These are phyloP conservation scores for Enteromius radiatus DNA, from an alignment of 2,797 vertebrate genomes.

Conservation along the genomic window DNA sequence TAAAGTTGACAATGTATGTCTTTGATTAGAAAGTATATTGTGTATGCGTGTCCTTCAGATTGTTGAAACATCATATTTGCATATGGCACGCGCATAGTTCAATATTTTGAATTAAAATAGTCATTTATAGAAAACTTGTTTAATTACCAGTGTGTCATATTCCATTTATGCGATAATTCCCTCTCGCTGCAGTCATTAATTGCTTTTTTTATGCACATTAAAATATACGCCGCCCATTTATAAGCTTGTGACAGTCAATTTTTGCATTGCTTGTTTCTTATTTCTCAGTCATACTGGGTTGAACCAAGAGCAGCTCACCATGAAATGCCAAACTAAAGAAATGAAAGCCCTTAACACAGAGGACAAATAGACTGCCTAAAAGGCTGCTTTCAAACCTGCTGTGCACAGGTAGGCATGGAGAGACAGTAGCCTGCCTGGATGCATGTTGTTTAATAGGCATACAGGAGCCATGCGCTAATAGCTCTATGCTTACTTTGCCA, in stretches of 20 bases:
- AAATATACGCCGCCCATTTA: conserved; percentile 7
- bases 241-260: background rate
- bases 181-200: conserved; percentile 30
- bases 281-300: conserved; percentile 20
- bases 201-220: conserved; percentile 42
- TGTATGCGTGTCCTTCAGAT: background rate
- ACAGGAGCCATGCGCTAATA: conserved; percentile 40
- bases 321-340: conserved; percentile 12
- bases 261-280: conserved; percentile 26
- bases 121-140: conserved; percentile 27
- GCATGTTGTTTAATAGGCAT: conserved; percentile 41
- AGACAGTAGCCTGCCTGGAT: conserved; percentile 32
- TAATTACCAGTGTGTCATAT: conserved; percentile 46
- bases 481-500: conserved; percentile 31
- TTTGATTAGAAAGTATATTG: background rate
- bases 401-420: conserved; percentile 34
- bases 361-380: conserved; percentile 35
- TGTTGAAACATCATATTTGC: conserved; percentile 34
- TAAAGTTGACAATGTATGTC: background rate
- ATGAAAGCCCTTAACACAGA: conserved; percentile 33
- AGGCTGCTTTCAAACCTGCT: conserved; percentile 53
- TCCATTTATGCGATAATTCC: conserved; percentile 44
- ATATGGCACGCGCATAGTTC: background rate
- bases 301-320: conserved; percentile 16
- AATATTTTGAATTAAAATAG: conserved; percentile 21